Percentiles rank a stretch among this genome's conserved stretches.
Conservation (phyloP, 2,113 vertebrate species). For the Falco punctatus region DNA sequence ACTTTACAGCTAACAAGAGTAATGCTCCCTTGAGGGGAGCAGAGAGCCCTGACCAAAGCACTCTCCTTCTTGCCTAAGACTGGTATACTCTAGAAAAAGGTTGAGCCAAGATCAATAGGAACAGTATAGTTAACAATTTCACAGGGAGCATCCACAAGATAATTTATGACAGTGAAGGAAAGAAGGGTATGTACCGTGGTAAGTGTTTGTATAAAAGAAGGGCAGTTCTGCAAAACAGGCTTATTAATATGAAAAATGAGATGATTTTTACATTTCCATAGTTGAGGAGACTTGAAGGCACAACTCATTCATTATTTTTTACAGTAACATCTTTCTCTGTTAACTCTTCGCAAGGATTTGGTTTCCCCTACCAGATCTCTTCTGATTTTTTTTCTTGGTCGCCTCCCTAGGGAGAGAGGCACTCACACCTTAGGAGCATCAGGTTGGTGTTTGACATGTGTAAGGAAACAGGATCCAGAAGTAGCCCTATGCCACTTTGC, state of each 20-base stretch:
- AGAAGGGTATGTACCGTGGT: background rate
- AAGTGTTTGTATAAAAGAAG: background rate
- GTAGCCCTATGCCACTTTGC: background rate
- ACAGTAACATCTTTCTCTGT: background rate
- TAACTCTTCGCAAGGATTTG: slow-evolving; percentile 10
- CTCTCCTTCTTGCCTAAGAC: background rate
- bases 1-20: background rate
- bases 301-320: background rate
- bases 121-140: slow-evolving; percentile 7
- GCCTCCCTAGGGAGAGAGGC: background rate
- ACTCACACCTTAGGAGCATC: background rate
- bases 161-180: background rate
- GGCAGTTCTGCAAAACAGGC: background rate
- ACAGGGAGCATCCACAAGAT: background rate
- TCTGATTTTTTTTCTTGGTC: background rate
- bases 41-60: background rate
- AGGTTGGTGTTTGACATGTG: background rate
- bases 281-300: slow-evolving; percentile 5
- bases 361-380: background rate
- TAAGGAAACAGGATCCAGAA: background rate
- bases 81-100: background rate
- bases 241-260: background rate
- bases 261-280: slow-evolving; percentile 18
- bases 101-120: background rate
- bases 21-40: background rate